Percentiles rank a stretch among this genome's conserved stretches.
Conservation (phyloP, 2,113 vertebrate genomes). For the Procapra przewalskii region DNA sequence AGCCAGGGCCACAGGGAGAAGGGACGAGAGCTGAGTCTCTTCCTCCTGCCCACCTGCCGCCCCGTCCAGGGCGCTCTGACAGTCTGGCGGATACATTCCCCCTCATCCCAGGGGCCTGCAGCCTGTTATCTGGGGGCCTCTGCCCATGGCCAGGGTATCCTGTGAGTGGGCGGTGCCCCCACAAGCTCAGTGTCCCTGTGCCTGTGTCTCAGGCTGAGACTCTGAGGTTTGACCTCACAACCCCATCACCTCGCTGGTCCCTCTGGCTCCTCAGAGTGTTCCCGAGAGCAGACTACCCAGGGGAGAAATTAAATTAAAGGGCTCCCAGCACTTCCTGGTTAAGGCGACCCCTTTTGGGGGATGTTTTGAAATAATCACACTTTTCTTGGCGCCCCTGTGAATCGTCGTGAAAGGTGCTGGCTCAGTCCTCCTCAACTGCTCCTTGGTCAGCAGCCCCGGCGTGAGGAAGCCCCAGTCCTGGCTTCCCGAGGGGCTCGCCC, state of each 20-base stretch:
- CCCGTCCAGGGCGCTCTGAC: not conserved
- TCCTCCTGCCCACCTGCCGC: not conserved
- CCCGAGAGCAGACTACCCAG: not conserved
- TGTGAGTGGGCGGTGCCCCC: not conserved
- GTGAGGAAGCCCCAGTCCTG: not conserved
- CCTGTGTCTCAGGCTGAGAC: not conserved
- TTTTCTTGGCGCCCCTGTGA: not conserved
- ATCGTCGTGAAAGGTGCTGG: not conserved
- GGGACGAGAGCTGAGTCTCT: not conserved
- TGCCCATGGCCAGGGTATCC: accelerated
- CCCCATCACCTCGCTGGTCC: not conserved
- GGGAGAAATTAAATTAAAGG: not conserved
- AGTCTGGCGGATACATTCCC: accelerated
- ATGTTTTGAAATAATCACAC: slow-evolving; percentile 42
- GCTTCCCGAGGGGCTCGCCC: not conserved
- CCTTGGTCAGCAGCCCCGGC: not conserved
- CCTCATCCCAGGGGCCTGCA: accelerated
- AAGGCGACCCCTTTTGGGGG: not conserved
- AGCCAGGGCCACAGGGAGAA: too few relatives aligned
- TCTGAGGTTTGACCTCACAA: not conserved
- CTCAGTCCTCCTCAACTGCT: not conserved
- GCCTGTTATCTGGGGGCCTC: not conserved
- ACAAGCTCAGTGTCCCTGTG: not conserved
- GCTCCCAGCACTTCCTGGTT: not conserved
- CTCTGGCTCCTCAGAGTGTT: not conserved